phyloP scores from a whole-genome alignment of 1,140 invertebrate genomes.

The Rhizoglyphus robini region DNA sequence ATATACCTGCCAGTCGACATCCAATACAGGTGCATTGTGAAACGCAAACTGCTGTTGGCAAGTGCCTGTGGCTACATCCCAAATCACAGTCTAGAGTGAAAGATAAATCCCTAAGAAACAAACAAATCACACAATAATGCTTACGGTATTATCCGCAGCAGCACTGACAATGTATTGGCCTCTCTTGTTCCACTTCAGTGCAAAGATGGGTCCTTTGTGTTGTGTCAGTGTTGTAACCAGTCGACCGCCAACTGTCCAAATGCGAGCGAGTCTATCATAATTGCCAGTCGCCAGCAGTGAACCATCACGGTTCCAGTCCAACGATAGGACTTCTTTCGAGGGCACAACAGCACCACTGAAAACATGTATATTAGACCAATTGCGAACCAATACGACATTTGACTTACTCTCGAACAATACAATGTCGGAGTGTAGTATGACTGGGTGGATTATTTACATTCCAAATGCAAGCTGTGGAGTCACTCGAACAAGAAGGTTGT shows the following conservation, averaged over 20 bases:
- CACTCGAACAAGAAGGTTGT: constrained; percentile 85
- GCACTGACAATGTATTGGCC: constrained; percentile 97
- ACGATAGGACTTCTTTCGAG: constrained; percentile 94
- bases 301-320: constrained; percentile 99
- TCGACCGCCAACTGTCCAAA: constrained; percentile 87
- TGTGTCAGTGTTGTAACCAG: constrained; percentile 86
- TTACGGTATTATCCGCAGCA: constrained; percentile 53
- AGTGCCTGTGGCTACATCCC: constrained; percentile 91
- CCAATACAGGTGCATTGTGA: constrained; percentile 86
- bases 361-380: not conserved
- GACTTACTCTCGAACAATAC: constrained; percentile 79
- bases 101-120: constrained; percentile 7
- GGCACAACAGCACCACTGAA: constrained; percentile 74
- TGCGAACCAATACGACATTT: no score
- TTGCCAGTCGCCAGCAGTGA: constrained; percentile 87
- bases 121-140: not conserved
- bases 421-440: constrained; percentile 83
- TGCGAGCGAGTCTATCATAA: constrained; percentile 94
- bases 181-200: constrained; percentile 95
- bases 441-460: constrained; percentile 70
- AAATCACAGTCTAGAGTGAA: constrained; percentile 87
- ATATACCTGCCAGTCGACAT: constrained; percentile 83
- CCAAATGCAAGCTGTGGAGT: constrained; percentile 96
- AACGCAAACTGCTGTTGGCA: constrained; percentile 97
- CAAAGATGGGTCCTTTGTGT: constrained; percentile 99